phyloP scores from a whole-genome alignment of 2,113 vertebrate species.

The Cephalopholis sonnerati region DNA sequence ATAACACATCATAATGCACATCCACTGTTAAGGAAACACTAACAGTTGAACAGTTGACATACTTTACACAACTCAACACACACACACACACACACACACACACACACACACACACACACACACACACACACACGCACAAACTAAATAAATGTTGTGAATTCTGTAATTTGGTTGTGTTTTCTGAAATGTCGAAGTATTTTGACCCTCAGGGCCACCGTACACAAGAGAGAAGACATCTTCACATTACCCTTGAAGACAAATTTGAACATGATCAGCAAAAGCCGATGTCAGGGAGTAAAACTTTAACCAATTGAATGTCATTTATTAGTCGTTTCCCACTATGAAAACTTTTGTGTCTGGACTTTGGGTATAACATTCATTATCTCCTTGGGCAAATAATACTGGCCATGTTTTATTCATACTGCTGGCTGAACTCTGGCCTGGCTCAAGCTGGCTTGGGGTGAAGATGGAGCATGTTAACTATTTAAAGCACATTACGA shows the following conservation, averaged over 20 bases:
- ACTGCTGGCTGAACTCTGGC: constrained; percentile 53
- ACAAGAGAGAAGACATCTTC: constrained; percentile 34
- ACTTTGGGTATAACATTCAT: constrained; percentile 15
- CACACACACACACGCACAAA: no score
- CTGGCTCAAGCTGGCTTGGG: constrained; percentile 50
- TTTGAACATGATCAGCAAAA: constrained; percentile 14
- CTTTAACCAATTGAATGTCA: constrained; percentile 18
- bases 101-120: no score
- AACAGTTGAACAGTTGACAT: no score
- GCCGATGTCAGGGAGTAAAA: not conserved
- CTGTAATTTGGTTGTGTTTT: no score
- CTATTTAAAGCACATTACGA: constrained; percentile 67
- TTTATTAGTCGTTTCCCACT: constrained; percentile 28
- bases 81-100: no score
- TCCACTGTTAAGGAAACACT: no score
- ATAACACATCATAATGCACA: no score
- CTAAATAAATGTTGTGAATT: no score
- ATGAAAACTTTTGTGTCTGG: not conserved
- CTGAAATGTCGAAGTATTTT: no score
- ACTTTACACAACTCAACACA: no score
- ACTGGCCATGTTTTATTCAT: constrained; percentile 67
- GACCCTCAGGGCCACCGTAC: no score
- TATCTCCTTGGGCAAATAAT: constrained; percentile 35
- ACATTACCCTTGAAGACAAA: constrained; percentile 26
- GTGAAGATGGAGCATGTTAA: constrained; percentile 58